Evolutionary conservation across 2,113 vertebrate species (phyloP).

Genomic region (Potamarius usumacintae): DNA sequence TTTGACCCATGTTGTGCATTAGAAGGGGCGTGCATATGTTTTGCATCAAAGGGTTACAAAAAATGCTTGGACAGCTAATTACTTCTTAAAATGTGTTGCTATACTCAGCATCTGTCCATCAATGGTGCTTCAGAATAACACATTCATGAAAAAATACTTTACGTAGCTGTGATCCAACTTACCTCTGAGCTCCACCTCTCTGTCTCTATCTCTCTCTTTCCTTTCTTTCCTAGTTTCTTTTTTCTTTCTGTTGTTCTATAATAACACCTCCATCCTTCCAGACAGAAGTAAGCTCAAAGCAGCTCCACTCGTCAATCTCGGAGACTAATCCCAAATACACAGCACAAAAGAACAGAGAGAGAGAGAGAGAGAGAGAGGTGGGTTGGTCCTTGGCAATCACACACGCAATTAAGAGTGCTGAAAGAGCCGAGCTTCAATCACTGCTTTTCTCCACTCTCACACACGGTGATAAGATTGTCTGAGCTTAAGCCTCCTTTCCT

Average conservation of each 20-base stretch:
- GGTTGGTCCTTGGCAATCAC: slow-evolving; percentile 29
- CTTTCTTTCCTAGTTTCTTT: too few species aligned
- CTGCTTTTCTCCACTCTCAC: slow-evolving; percentile 17
- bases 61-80: not conserved
- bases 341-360: not conserved
- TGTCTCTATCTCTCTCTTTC: not conserved
- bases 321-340: slow-evolving; percentile 26
- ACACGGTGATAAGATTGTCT: slow-evolving; percentile 30
- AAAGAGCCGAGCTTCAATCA: slow-evolving; percentile 31
- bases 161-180: not conserved
- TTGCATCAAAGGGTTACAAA: too few species aligned
- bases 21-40: too few species aligned
- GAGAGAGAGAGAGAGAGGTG: not conserved
- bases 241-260: not conserved
- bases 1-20: too few species aligned
- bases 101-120: not conserved
- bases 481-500: slow-evolving; percentile 23
- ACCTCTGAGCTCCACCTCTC: not conserved
- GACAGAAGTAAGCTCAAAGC: not conserved
- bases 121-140: not conserved
- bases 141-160: not conserved
- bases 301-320: not conserved
- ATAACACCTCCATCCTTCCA: not conserved
- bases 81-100: not conserved
- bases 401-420: slow-evolving; percentile 21